Conservation (phyloP, 37 sponge, comb jelly and placozoan genomes). For the Eunapius fragilis region DNA sequence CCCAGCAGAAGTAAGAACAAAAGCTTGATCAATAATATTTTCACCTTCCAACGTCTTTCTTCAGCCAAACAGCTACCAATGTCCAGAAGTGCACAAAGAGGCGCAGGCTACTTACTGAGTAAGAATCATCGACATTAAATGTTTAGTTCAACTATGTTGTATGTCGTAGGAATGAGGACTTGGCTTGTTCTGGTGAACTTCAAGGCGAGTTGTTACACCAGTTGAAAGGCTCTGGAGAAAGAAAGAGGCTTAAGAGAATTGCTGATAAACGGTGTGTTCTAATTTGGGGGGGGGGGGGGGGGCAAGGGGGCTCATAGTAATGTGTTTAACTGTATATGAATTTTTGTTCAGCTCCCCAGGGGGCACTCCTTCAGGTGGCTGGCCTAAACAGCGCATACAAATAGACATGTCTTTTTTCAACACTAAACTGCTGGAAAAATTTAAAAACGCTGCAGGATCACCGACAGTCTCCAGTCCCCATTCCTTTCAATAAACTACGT, state of each 20-base stretch:
- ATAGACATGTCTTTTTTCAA: conserved; percentile 64
- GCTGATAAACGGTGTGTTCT: conserved; percentile 7
- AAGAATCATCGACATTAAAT: no score
- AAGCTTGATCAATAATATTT: no score
- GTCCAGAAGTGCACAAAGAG: no score
- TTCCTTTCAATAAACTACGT: no score
- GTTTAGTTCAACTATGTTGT: no score
- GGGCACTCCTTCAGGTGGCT: conserved; percentile 67
- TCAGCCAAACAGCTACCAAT: no score
- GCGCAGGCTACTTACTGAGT: no score
- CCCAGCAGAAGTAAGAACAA: background rate
- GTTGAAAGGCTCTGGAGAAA: conserved; percentile 49
- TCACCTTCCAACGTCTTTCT: no score
- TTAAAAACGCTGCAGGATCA: conserved; percentile 34
- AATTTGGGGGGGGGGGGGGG: no score
- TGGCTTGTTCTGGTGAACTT: background rate
- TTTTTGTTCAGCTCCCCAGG: conserved; percentile 69
- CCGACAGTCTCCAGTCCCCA: conserved; percentile 1
- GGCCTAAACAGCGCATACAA: background rate
- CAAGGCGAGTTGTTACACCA: conserved; percentile 14
- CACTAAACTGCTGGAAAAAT: conserved; percentile 61
- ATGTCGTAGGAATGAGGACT: background rate
- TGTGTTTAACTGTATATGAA: background rate
- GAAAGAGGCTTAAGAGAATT: conserved; percentile 36
- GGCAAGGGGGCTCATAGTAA: no score